Conservation (phyloP, 2,797 vertebrate species). For the Gouania willdenowi region DNA sequence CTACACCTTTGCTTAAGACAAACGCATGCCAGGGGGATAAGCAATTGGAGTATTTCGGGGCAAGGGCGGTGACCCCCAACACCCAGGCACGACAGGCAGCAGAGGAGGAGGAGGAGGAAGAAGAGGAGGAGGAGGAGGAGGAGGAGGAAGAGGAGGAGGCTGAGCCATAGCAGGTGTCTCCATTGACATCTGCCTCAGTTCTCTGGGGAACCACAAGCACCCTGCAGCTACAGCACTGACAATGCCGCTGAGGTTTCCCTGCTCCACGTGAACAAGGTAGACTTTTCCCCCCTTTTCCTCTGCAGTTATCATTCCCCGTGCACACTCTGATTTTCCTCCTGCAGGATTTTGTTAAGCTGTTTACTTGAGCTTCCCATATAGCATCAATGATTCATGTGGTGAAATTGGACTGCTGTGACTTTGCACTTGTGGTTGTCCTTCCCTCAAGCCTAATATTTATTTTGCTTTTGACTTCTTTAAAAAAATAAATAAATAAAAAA, state of each 20-base stretch:
- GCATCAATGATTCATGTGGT: neutral
- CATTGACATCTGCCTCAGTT: slow-evolving; percentile 72
- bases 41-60: slow-evolving; percentile 49
- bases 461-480: neutral
- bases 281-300: slow-evolving; percentile 3
- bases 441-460: neutral
- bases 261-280: slow-evolving; percentile 64
- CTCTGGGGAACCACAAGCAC: slow-evolving; percentile 66
- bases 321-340: neutral
- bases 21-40: slow-evolving; percentile 51
- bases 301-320: neutral
- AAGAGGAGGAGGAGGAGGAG: slow-evolving; percentile 52
- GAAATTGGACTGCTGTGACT: neutral
- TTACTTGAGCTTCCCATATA: neutral
- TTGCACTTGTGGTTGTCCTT: neutral
- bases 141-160: slow-evolving; percentile 46
- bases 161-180: slow-evolving; percentile 71
- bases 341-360: too few relatives aligned
- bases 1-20: slow-evolving; percentile 52
- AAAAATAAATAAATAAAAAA: too few relatives aligned
- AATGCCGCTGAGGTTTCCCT: slow-evolving; percentile 46
- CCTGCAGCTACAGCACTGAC: slow-evolving; percentile 54
- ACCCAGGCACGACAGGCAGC: slow-evolving; percentile 27
- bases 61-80: slow-evolving; percentile 50
- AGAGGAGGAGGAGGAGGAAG: slow-evolving; percentile 61